Percentiles rank a stretch among this genome's conserved stretches.
Conservation (phyloP, 1,140 invertebrate species). For the Pogonomyrmex californicus region DNA sequence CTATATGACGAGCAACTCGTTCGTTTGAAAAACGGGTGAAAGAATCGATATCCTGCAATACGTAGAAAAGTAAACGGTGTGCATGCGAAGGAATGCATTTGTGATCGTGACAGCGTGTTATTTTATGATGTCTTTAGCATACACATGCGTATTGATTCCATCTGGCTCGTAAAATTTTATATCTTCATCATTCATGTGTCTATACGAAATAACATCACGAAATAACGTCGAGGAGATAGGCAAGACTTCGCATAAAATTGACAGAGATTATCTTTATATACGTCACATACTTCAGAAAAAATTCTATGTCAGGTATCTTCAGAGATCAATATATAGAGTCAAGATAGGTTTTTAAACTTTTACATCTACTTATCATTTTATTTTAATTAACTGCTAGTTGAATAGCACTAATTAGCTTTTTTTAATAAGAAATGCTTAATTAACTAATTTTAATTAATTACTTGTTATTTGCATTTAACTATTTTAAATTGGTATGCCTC, state of each 20-base stretch:
- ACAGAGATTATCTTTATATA: constrained; percentile 13
- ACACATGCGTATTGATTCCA: not conserved
- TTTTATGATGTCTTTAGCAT: not conserved
- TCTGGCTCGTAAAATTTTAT: constrained; percentile 22
- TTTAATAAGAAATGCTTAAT: not conserved
- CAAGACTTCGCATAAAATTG: constrained; percentile 24
- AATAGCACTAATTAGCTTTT: no score
- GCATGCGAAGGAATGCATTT: not conserved
- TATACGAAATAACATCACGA: not conserved
- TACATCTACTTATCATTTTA: not conserved
- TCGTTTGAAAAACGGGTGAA: constrained; percentile 8
- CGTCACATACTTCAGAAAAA: not conserved
- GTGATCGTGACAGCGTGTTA: not conserved
- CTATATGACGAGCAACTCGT: constrained; percentile 5
- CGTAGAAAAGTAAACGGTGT: not conserved
- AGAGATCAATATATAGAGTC: not conserved
- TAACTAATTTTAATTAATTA: not conserved
- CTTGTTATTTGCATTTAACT: not conserved
- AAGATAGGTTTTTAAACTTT: not conserved
- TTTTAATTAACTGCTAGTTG: not conserved
- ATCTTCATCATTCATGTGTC: constrained; percentile 18
- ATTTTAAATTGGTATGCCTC: not conserved
- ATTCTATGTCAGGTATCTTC: not conserved
- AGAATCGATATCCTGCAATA: constrained; percentile 6
- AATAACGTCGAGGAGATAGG: not conserved